Evolutionary conservation across 2,797 vertebrate species (phyloP).

Genomic region (Pogoniulus pusillus): DNA sequence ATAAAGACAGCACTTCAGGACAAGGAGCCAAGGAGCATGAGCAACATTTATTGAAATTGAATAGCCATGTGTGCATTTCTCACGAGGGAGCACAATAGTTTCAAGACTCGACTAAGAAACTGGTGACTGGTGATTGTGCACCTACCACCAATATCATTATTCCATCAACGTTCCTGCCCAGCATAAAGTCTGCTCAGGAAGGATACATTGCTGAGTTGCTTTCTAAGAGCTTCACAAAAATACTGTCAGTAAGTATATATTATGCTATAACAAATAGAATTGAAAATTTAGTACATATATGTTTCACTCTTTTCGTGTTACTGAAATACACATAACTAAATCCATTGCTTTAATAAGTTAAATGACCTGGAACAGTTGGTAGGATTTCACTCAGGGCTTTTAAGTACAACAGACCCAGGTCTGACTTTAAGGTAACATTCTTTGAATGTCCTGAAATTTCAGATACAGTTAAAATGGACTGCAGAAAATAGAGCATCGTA

Average conservation of each 20-base stretch:
- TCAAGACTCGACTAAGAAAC: neutral
- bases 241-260: neutral
- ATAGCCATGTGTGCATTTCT: rapidly evolving
- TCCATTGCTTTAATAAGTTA: neutral
- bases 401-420: neutral
- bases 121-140: neutral
- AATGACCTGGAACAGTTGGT: neutral
- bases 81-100: neutral
- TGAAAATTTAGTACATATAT: neutral
- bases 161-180: neutral
- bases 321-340: neutral
- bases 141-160: neutral
- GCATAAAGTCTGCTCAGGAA: neutral
- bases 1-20: neutral
- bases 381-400: neutral
- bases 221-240: neutral
- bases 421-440: neutral
- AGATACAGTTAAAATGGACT: neutral
- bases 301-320: neutral
- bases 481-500: neutral
- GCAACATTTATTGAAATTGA: neutral
- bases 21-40: neutral
- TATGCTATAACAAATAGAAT: neutral
- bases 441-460: neutral
- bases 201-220: neutral